Evolutionary conservation across 1,140 invertebrate species (phyloP).

Genomic region (Ectropis grisescens): DNA sequence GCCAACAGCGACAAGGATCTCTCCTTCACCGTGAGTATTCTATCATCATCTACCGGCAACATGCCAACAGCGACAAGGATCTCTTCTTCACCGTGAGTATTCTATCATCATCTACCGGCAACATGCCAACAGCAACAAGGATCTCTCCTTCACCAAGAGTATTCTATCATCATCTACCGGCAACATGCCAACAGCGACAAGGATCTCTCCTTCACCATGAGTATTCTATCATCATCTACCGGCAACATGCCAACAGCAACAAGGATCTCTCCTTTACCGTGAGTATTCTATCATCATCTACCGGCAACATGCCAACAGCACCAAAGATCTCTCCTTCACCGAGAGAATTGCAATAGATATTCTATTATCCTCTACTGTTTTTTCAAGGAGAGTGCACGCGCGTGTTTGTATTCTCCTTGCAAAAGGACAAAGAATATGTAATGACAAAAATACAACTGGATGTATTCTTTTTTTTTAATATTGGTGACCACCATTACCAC

Average conservation of each 20-base stretch:
- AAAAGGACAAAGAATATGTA: too few species aligned
- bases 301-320: constrained; percentile 42
- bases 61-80: constrained; percentile 25
- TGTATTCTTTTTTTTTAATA: too few species aligned
- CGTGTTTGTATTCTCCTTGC: too few species aligned
- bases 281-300: constrained; percentile 16
- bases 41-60: constrained; percentile 37
- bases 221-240: constrained; percentile 43
- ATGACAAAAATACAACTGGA: too few species aligned
- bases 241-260: constrained; percentile 42
- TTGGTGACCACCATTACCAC: too few species aligned
- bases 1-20: constrained; percentile 29
- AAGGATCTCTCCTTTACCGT: constrained; percentile 44
- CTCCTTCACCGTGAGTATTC: constrained; percentile 43
- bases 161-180: constrained; percentile 21
- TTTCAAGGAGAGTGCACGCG: too few species aligned
- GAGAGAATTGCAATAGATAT: too few species aligned
- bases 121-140: constrained; percentile 27
- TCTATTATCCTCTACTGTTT: constrained; percentile 23
- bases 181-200: constrained; percentile 38
- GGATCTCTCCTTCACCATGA: constrained; percentile 46
- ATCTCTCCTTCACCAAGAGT: constrained; percentile 47
- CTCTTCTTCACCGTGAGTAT: constrained; percentile 48
- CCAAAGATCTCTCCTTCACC: constrained; percentile 38
- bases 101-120: constrained; percentile 34